Evolutionary conservation across 1,140 invertebrate genomes (phyloP).

Genomic region (Rhopalosiphum padi): DNA sequence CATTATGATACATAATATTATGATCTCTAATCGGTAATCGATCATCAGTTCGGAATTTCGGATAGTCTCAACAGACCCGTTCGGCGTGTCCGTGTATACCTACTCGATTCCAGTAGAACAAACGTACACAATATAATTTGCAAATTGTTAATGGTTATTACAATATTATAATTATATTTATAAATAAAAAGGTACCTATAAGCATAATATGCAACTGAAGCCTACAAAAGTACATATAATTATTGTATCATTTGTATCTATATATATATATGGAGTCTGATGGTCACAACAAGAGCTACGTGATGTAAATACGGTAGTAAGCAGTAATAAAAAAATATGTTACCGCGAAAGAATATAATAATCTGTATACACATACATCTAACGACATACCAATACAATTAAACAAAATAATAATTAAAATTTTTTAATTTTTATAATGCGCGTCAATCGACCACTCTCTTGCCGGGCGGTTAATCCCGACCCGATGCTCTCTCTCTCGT

Average conservation of each 20-base stretch:
- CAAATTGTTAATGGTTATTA: background rate
- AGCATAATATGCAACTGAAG: background rate
- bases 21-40: background rate
- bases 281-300: background rate
- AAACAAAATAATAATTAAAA: background rate
- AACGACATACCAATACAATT: background rate
- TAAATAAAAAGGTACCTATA: no score
- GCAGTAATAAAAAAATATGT: background rate
- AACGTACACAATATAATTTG: background rate
- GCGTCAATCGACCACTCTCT: no score
- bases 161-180: background rate
- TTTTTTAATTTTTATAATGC: background rate
- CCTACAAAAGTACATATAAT: background rate
- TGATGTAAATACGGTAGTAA: background rate
- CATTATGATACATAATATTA: background rate
- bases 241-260: no score
- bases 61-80: background rate
- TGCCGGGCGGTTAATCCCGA: no score
- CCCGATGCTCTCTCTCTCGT: no score
- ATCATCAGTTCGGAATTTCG: background rate
- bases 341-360: background rate
- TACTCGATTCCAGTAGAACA: no score
- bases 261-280: background rate
- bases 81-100: background rate
- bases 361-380: background rate